Conservation (phyloP, 2,797 vertebrate species). For the Ptychadena robeensis region DNA sequence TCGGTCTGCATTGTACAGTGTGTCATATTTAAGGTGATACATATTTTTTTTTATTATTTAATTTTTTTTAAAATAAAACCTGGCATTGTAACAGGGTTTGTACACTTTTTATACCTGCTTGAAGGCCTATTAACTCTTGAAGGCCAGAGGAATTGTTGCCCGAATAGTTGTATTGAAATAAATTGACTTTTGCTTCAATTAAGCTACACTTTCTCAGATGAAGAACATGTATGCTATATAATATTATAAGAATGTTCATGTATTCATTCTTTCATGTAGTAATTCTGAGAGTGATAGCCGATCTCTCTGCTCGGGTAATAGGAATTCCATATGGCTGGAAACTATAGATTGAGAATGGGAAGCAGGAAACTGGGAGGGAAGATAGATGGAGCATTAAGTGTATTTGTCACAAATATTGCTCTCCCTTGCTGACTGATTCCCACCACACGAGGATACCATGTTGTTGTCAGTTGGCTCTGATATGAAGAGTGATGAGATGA, state of each 20-base stretch:
- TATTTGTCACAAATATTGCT: constrained; percentile 43
- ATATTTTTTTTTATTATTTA: no score
- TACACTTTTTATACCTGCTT: no score
- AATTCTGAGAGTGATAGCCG: not conserved
- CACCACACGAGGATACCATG: constrained; percentile 27
- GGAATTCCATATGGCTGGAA: not conserved
- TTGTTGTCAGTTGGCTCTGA: constrained; percentile 16
- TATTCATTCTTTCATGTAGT: not conserved
- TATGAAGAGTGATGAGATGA: constrained; percentile 24
- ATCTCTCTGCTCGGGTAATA: not conserved
- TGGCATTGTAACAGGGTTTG: no score
- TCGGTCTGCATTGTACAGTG: no score
- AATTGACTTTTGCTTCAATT: no score
- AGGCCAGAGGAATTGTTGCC: no score
- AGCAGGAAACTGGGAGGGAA: constrained; percentile 5
- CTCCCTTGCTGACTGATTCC: constrained; percentile 30
- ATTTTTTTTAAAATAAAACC: no score
- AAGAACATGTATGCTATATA: not conserved
- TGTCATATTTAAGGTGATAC: no score
- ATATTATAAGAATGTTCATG: not conserved
- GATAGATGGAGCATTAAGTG: not conserved
- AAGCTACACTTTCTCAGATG: no score
- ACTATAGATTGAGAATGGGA: not conserved
- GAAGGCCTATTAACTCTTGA: no score
- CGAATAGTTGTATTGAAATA: no score